Evolutionary conservation across 2,888 invertebrate genomes (phyloP).

Genomic region (Electrophaes corylata): DNA sequence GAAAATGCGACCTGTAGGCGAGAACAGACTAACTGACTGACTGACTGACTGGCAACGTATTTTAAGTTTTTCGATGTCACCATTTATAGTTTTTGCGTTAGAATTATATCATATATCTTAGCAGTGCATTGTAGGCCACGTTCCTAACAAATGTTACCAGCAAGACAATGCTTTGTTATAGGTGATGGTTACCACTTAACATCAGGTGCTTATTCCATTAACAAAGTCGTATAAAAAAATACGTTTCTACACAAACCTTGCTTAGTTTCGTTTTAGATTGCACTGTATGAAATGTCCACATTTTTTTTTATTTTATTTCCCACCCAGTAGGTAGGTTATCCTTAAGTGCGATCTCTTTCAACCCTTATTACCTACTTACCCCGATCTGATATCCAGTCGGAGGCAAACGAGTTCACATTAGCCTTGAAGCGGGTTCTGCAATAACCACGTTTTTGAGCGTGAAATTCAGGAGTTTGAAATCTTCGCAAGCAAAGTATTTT

Average conservation of each 20-base stretch:
- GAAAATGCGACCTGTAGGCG: too few relatives aligned
- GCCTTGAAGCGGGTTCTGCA: conserved; percentile 19
- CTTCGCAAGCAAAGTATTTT: neutral
- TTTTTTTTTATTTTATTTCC: neutral
- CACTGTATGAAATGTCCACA: neutral
- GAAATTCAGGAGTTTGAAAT: neutral
- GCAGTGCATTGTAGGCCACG: too few relatives aligned
- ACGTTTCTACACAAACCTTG: neutral
- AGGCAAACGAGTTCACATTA: conserved; percentile 23
- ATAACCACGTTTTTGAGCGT: conserved; percentile 15
- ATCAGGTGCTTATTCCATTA: too few relatives aligned
- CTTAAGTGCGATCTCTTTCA: conserved; percentile 24
- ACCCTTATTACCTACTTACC: conserved; percentile 23
- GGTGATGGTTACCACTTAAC: too few relatives aligned
- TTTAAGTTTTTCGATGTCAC: too few relatives aligned
- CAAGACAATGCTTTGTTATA: too few relatives aligned
- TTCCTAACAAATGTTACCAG: too few relatives aligned
- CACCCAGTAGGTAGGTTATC: conserved; percentile 12
- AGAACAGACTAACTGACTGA: too few relatives aligned
- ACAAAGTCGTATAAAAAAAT: too few relatives aligned
- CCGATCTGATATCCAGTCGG: conserved; percentile 21
- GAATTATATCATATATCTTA: too few relatives aligned
- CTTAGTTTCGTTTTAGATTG: neutral
- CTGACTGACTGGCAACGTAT: too few relatives aligned
- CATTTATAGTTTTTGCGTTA: too few relatives aligned